Percentiles rank a stretch among this genome's conserved stretches.
Evolutionary conservation across 2,113 vertebrate species (phyloP).

Genomic region (Sakesphorus luctuosus): DNA sequence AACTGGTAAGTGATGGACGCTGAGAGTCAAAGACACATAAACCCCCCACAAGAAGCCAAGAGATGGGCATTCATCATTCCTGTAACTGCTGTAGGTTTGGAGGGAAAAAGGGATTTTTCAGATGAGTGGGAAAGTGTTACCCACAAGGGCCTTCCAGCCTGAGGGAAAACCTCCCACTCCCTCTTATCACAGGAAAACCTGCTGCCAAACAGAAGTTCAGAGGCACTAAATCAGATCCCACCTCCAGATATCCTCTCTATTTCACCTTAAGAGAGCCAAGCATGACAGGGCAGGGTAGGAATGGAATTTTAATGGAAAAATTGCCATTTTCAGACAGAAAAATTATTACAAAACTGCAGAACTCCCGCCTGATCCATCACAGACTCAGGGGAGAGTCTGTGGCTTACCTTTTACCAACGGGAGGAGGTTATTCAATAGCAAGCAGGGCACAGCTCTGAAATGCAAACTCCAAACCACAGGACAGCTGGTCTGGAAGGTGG

Average conservation of each 20-base stretch:
- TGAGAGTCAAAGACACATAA: background rate
- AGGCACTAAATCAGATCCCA: background rate
- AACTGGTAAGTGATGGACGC: background rate
- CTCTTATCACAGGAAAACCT: background rate
- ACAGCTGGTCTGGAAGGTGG: background rate
- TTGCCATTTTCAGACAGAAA: background rate
- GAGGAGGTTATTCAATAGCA: background rate
- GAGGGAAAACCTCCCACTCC: background rate
- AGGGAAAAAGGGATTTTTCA: background rate
- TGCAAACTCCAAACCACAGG: background rate
- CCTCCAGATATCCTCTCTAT: background rate
- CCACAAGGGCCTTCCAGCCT: background rate
- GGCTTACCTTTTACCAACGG: background rate
- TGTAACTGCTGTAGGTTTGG: background rate
- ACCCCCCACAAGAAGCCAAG: background rate
- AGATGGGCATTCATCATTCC: background rate
- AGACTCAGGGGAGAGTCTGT: background rate
- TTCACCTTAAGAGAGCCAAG: background rate
- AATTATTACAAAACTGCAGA: background rate
- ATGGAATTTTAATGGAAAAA: background rate
- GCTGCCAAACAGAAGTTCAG: background rate
- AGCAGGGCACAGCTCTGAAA: background rate
- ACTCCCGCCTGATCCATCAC: background rate
- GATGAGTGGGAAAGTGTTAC: background rate
- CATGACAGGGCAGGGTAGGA: accelerated